Conservation (phyloP, 1,140 invertebrate species). For the Wasmannia auropunctata region DNA sequence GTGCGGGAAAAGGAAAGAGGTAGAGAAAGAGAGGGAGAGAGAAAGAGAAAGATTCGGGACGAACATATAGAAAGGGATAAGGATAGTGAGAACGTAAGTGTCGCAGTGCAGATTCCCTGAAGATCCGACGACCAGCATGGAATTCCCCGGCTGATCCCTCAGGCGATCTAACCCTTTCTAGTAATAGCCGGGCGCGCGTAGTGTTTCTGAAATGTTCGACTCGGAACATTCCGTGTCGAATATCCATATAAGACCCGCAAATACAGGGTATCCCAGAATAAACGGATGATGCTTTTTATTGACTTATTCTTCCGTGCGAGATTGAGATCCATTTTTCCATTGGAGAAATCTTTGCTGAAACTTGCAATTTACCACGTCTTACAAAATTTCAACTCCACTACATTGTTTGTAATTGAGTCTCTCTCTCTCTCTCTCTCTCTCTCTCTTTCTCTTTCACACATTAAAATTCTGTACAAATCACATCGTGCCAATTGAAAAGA, state of each 20-base stretch:
- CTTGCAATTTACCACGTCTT: not conserved
- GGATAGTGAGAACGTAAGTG: constrained; percentile 63
- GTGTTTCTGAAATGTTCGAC: constrained; percentile 48
- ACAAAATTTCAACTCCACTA: not conserved
- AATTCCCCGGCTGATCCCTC: constrained; percentile 64
- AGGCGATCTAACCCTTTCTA: constrained; percentile 28
- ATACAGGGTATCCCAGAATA: not conserved
- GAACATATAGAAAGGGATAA: constrained; percentile 34
- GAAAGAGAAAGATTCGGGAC: constrained; percentile 24
- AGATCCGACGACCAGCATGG: constrained; percentile 57
- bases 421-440: too few relatives aligned
- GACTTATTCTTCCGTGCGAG: not conserved
- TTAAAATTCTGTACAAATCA: not conserved
- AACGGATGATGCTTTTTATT: constrained; percentile 19
- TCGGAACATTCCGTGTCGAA: constrained; percentile 1
- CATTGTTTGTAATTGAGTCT: not conserved
- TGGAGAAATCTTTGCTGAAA: not conserved
- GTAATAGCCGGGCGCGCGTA: constrained; percentile 41
- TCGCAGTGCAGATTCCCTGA: constrained; percentile 72
- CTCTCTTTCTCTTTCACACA: too few relatives aligned
- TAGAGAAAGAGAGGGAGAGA: constrained; percentile 22
- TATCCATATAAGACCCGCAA: constrained; percentile 27
- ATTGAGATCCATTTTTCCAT: not conserved
- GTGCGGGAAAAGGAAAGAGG: not conserved
- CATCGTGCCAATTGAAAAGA: not conserved